These are phyloP conservation scores for Acrossocheilus fasciatus DNA, from an alignment of 2,797 vertebrate genomes.

Conservation along the genomic window DNA sequence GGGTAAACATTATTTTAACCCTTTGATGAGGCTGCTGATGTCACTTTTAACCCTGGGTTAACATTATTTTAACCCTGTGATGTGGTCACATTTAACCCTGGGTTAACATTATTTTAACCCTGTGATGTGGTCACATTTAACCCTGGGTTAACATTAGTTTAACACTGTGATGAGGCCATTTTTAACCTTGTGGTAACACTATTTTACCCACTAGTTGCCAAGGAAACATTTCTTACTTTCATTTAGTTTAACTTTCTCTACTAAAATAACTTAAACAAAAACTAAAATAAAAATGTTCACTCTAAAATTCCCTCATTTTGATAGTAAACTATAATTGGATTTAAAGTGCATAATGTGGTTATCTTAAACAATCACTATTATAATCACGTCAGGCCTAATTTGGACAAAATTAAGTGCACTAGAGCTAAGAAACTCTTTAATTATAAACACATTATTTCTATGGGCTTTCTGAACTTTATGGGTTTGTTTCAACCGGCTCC, in stretches of 20 bases:
- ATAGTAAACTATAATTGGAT: neutral
- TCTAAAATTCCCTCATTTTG: neutral
- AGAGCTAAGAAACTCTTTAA: neutral
- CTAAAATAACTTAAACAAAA: no score
- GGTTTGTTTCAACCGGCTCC: neutral
- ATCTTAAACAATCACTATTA: neutral
- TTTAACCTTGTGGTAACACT: neutral
- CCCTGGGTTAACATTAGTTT: neutral
- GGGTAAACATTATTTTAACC: neutral
- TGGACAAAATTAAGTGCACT: no score
- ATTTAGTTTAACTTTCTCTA: no score
- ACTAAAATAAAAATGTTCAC: neutral
- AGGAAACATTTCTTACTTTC: no score
- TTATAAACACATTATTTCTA: neutral
- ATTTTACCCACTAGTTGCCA: neutral
- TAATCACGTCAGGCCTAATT: neutral
- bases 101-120: slow-evolving; percentile 21
- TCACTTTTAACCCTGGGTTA: neutral
- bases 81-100: neutral
- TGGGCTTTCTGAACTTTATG: neutral
- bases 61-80: slow-evolving; percentile 22
- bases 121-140: neutral
- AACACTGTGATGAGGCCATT: neutral
- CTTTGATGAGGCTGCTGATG: no score
- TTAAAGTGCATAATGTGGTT: neutral